Evolutionary conservation across 2,797 vertebrate genomes (phyloP).

Genomic region (Anabas testudineus): DNA sequence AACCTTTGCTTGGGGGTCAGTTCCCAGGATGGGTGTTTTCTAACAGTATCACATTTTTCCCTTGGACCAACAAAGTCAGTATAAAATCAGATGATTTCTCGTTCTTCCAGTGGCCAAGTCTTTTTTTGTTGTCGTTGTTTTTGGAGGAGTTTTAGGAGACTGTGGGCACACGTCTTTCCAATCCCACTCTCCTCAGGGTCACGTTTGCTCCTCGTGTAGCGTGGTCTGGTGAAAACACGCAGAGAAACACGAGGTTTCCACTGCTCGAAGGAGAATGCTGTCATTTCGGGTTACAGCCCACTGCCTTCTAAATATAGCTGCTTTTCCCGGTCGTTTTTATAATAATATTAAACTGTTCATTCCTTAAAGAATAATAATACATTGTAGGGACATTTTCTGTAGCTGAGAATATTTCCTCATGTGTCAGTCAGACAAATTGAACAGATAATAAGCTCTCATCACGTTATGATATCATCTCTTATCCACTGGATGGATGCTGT

Average conservation of each 20-base stretch:
- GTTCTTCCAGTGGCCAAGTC: constrained; percentile 36
- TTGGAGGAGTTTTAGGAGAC: constrained; percentile 51
- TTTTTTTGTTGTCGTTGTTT: too few relatives aligned
- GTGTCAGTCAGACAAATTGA: not conserved
- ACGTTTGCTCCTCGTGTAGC: constrained; percentile 52
- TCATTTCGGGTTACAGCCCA: constrained; percentile 43
- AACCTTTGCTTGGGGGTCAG: constrained; percentile 12
- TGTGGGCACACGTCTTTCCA: constrained; percentile 40
- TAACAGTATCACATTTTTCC: constrained; percentile 20
- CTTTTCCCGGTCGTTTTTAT: constrained; percentile 23
- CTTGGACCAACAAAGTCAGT: not conserved
- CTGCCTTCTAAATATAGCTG: constrained; percentile 40
- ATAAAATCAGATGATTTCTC: constrained; percentile 33
- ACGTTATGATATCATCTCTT: not conserved
- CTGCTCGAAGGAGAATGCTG: constrained; percentile 44
- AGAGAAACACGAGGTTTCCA: constrained; percentile 67
- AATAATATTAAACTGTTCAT: constrained; percentile 19
- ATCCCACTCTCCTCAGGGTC: constrained; percentile 44
- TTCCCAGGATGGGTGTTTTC: constrained; percentile 9
- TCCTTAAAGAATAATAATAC: not conserved
- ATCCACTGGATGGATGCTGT: constrained; percentile 23
- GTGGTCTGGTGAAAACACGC: constrained; percentile 58
- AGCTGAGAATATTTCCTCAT: not conserved
- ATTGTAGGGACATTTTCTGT: not conserved
- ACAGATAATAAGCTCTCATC: not conserved